Percentiles rank a stretch among this genome's conserved stretches.
Evolutionary conservation across 1,140 invertebrate species (phyloP).

Genomic region (Metaphire vulgaris): DNA sequence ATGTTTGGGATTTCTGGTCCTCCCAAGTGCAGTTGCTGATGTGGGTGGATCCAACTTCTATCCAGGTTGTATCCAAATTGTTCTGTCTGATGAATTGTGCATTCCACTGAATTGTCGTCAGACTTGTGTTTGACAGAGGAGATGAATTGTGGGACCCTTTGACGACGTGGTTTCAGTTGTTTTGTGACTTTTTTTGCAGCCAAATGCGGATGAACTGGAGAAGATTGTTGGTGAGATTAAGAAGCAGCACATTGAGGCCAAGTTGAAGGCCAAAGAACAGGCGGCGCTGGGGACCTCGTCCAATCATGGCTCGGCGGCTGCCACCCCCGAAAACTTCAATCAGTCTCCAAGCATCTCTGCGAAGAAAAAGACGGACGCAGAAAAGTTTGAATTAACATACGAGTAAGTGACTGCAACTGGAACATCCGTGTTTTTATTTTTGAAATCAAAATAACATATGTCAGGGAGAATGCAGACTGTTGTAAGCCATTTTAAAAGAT

Average conservation of each 20-base stretch:
- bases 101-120: no score
- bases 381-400: not conserved
- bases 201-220: constrained; percentile 68
- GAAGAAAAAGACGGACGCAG: not conserved
- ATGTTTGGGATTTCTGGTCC: no score
- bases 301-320: not conserved
- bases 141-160: no score
- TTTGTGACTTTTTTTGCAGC: constrained; percentile 57
- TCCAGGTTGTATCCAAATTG: no score
- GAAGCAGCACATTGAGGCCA: constrained; percentile 67
- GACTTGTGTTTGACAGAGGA: no score
- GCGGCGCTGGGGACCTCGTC: no score
- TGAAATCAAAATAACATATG: not conserved
- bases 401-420: not conserved
- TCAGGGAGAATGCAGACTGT: no score
- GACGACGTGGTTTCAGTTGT: no score
- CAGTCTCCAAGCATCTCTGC: not conserved
- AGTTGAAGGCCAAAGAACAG: constrained; percentile 58
- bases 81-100: no score
- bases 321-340: not conserved
- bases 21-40: no score
- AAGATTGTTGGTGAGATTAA: constrained; percentile 67
- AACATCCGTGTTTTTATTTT: not conserved
- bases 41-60: no score
- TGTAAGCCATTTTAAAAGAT: no score